Conservation (phyloP, 2,888 invertebrate species). For the Ochropleura plecta region DNA sequence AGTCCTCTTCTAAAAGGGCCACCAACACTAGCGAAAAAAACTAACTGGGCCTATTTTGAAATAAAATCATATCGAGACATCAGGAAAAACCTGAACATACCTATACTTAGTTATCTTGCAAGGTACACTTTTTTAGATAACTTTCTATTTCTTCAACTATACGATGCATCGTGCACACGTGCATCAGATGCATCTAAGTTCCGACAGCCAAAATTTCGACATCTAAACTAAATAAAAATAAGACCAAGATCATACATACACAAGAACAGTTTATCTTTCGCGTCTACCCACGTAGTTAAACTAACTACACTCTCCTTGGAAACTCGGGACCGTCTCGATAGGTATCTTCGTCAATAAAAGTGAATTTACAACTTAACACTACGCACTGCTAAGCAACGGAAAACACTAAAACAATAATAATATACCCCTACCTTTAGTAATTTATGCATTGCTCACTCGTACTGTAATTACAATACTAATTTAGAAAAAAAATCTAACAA, state of each 20-base stretch:
- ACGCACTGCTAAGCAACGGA: conserved; percentile 37
- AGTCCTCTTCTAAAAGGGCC: too few species aligned
- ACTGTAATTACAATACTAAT: conserved; percentile 13
- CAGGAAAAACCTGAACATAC: background rate
- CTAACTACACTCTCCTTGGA: conserved; percentile 55
- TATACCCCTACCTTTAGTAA: conserved; percentile 6
- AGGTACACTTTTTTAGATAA: too few species aligned
- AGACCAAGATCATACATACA: conserved; percentile 29
- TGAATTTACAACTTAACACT: conserved; percentile 41
- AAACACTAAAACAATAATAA: conserved; percentile 46
- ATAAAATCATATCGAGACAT: too few species aligned
- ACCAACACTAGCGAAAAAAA: too few species aligned
- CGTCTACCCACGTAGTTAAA: conserved; percentile 56
- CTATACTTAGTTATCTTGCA: background rate
- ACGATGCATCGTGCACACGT: conserved; percentile 9
- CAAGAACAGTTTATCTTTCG: conserved; percentile 43
- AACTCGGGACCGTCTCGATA: conserved; percentile 42
- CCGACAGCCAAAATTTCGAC: conserved; percentile 2
- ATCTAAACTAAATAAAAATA: conserved; percentile 56
- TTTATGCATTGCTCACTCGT: conserved; percentile 15
- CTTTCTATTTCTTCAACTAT: background rate
- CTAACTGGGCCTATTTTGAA: too few species aligned
- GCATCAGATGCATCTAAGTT: conserved; percentile 28
- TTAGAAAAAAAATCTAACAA: background rate
- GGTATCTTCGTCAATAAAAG: conserved; percentile 51